These are phyloP conservation scores for Hirudo medicinalis DNA, from an alignment of 1,140 invertebrate genomes.

Conservation along the genomic window DNA sequence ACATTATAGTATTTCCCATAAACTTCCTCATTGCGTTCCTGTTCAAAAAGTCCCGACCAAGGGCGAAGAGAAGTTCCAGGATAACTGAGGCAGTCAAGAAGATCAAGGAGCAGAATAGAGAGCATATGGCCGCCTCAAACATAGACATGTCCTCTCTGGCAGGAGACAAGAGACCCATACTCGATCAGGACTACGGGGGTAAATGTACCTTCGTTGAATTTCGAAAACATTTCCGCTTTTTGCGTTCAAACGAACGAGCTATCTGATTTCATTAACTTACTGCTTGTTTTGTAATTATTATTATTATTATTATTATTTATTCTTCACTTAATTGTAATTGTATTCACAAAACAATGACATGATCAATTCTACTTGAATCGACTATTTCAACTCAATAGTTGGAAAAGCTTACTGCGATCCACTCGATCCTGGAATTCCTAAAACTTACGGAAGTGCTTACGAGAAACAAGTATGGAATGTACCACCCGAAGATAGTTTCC, in stretches of 20 bases:
- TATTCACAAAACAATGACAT: too few relatives aligned
- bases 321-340: too few relatives aligned
- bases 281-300: too few relatives aligned
- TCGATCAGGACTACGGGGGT: background rate
- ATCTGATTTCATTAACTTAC: too few relatives aligned
- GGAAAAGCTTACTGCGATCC: background rate
- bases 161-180: slow-evolving; percentile 5
- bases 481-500: background rate
- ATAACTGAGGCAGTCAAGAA: slow-evolving; percentile 36
- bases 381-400: too few relatives aligned
- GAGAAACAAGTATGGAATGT: background rate
- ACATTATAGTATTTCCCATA: slow-evolving; percentile 45
- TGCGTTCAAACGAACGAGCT: too few relatives aligned
- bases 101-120: slow-evolving; percentile 16
- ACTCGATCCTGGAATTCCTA: background rate
- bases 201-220: too few relatives aligned
- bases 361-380: too few relatives aligned
- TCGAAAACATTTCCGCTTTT: too few relatives aligned
- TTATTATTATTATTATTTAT: too few relatives aligned
- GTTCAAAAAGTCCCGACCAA: slow-evolving; percentile 41
- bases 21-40: slow-evolving; percentile 44
- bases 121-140: slow-evolving; percentile 17
- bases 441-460: background rate
- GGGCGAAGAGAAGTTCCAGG: slow-evolving; percentile 36
- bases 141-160: slow-evolving; percentile 15